Base-by-base conservation (phyloP, 2,888 invertebrate species). In the Neoaliturus tenellus region DNA sequence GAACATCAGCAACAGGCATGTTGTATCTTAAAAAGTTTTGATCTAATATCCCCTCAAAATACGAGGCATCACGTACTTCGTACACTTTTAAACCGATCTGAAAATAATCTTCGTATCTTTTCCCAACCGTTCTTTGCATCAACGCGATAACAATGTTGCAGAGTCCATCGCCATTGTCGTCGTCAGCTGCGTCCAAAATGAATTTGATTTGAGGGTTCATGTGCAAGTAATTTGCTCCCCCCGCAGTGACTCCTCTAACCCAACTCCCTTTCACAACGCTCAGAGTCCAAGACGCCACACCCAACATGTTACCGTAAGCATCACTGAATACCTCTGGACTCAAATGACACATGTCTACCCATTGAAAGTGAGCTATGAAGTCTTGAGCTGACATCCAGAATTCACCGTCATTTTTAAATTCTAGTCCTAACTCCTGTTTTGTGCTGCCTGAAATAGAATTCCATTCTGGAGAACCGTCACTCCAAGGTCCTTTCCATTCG, bases 401-500 rank as follows among this genome's bases (percentile, higher is more conserved):
- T 23, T 71, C 71, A 4, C 71, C 71, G n/a, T 71, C 71, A 5
- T 71, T 39, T 12, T 23, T 12, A 3, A 23, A 12, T 2, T 12
- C 39, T 3, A 71, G 6, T 12, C 35, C 71, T 23, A 71, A 23
- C 17, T 71, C 20, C 39, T 20, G n/a, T 39, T 41, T 71, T 0
- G 17, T 33, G 31, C 23, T 31, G 1, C 5, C 39, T 10, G 71
- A 23, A 20, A 71, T 12, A 12, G n/a, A 35, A 1, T 20, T n/a
- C 71, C 71, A 71, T 5, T 71, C 71, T 14, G 1, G 1, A 1
- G 71, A 62, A 6, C 28, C 23, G 71, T 71, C 71, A 20, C 71
- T 71, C 71, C 71, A 71, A 2, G 71, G n/a, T 4, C 71, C 71
- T 3, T 25, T 71, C 71, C 71, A 71, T 20, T 71, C 71, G 8